Percentiles rank a stretch among this genome's conserved stretches.
These are phyloP conservation scores for Orthonyx spaldingii DNA, from an alignment of 2,113 vertebrate species.

Conservation along the genomic window DNA sequence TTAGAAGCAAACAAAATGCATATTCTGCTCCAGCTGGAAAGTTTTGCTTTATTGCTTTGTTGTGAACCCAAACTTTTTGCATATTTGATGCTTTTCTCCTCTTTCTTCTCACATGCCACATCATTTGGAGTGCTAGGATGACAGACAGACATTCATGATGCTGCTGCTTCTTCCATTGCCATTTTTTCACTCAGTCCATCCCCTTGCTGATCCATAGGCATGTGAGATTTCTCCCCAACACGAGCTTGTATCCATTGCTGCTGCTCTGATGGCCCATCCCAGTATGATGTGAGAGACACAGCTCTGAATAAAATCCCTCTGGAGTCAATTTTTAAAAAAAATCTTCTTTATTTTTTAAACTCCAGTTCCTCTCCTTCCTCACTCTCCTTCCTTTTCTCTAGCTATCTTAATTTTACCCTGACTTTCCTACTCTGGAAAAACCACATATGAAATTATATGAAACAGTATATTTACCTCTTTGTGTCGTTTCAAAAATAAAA, in stretches of 20 bases:
- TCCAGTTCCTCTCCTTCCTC: background rate
- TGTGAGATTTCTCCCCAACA: background rate
- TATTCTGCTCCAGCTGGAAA: background rate
- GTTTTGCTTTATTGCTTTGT: background rate
- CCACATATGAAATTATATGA: background rate
- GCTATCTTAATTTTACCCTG: background rate
- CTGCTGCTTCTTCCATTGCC: fast-evolving
- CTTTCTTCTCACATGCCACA: background rate
- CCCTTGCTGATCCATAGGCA: background rate
- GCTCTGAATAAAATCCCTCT: background rate
- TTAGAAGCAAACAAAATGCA: background rate
- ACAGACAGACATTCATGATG: background rate
- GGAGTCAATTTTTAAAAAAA: background rate
- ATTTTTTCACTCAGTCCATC: background rate
- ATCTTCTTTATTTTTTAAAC: background rate
- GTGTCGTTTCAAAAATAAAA: background rate
- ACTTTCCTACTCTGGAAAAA: background rate
- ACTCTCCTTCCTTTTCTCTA: background rate
- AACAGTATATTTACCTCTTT: background rate
- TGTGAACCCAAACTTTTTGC: background rate
- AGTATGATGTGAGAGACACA: background rate
- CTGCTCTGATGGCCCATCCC: background rate
- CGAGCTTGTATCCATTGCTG: background rate
- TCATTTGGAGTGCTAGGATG: background rate
- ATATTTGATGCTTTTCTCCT: background rate